Evolutionary conservation across 2,113 vertebrate genomes (phyloP).

Genomic region (Cyprinus carpio): DNA sequence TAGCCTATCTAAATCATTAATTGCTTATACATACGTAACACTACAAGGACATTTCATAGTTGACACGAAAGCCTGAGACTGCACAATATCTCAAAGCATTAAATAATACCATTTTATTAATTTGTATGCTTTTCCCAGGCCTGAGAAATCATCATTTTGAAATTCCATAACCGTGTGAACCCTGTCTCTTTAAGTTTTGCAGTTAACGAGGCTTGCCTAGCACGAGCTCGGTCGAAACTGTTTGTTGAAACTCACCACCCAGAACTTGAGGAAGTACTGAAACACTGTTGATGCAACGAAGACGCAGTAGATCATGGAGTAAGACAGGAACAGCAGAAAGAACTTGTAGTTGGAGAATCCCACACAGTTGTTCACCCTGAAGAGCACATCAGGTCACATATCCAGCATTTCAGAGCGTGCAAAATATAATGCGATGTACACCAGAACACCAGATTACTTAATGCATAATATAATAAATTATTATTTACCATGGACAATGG

Average conservation of each 20-base stretch:
- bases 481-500: conserved; percentile 95
- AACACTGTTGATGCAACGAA: conserved; percentile 92
- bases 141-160: no score
- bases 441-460: background rate
- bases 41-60: no score
- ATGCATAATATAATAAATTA: background rate
- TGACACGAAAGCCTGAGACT: background rate
- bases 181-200: no score
- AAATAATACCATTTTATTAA: no score
- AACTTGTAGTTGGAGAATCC: conserved; percentile 99
- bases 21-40: no score
- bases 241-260: conserved; percentile 85
- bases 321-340: conserved; percentile 95
- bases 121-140: no score
- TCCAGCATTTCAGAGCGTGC: background rate
- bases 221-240: background rate
- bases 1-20: no score
- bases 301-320: conserved; percentile 93
- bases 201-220: no score
- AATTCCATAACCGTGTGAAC: no score
- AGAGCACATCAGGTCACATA: conserved; percentile 59
- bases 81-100: no score
- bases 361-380: conserved; percentile 98
- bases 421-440: background rate
- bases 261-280: conserved; percentile 97